Conservation (phyloP, 2,888 invertebrate genomes). For the Drosophila pegasa region DNA sequence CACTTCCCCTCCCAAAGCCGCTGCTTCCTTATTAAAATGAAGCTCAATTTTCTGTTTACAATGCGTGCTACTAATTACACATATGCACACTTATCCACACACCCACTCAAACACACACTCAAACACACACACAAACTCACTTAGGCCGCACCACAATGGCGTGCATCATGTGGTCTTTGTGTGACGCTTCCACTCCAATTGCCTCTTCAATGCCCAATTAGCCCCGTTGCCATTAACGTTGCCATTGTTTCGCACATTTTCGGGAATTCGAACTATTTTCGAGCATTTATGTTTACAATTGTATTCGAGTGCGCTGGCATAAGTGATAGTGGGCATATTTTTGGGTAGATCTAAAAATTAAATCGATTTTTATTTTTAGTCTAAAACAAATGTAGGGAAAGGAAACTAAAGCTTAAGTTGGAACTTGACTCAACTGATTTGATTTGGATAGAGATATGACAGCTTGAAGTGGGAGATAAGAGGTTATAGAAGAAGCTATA, state of each 20-base stretch:
- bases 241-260: conserved; percentile 49
- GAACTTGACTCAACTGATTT: neutral
- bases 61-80: conserved; percentile 3
- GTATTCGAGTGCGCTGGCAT: neutral
- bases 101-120: conserved; percentile 8
- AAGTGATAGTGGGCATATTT: neutral
- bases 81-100: conserved; percentile 1
- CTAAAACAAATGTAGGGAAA: neutral
- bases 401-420: neutral
- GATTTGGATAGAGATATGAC: neutral
- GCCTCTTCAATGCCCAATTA: neutral
- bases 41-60: neutral
- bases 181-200: conserved; percentile 26
- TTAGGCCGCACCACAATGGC: conserved; percentile 14
- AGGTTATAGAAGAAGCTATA: too few relatives aligned
- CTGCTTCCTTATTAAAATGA: conserved; percentile 1
- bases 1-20: neutral
- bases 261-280: conserved; percentile 22
- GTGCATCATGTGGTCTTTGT: conserved; percentile 41
- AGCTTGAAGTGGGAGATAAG: neutral
- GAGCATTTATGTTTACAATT: conserved; percentile 30
- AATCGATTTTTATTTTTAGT: too few relatives aligned
- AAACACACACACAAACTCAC: neutral
- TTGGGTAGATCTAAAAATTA: neutral
- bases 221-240: conserved; percentile 18